Evolutionary conservation across 2,113 vertebrate genomes (phyloP).

Genomic region (Podilymbus podiceps): DNA sequence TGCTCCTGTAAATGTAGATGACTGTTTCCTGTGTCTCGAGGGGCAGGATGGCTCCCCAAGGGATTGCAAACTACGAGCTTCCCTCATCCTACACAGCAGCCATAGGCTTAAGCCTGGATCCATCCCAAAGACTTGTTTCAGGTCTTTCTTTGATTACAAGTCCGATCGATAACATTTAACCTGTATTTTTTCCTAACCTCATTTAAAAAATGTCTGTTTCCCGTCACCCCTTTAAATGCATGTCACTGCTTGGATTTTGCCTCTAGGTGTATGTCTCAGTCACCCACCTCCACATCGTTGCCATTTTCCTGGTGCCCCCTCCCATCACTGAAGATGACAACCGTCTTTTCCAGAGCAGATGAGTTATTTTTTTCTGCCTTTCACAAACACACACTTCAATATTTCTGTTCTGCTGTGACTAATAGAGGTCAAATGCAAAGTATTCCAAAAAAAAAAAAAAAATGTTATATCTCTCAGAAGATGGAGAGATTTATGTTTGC

Average conservation of each 20-base stretch:
- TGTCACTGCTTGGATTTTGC: not conserved
- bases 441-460: not conserved
- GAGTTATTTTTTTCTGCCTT: not conserved
- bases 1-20: not conserved
- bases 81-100: not conserved
- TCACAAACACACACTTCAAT: not conserved
- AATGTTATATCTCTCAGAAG: not conserved
- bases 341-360: not conserved
- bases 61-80: not conserved
- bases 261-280: not conserved
- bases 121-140: not conserved
- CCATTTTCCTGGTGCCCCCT: not conserved
- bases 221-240: not conserved
- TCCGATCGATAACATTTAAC: not conserved
- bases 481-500: not conserved
- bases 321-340: not conserved
- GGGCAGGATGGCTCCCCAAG: not conserved
- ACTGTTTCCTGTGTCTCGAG: not conserved
- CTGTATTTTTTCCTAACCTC: not conserved
- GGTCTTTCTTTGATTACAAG: not conserved
- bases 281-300: not conserved
- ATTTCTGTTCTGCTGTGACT: not conserved
- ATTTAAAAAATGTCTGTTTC: not conserved
- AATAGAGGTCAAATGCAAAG: not conserved
- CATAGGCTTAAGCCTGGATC: not conserved